Conservation (phyloP, 92 coral and sea anemone species). For the Paragorgia papillata region DNA sequence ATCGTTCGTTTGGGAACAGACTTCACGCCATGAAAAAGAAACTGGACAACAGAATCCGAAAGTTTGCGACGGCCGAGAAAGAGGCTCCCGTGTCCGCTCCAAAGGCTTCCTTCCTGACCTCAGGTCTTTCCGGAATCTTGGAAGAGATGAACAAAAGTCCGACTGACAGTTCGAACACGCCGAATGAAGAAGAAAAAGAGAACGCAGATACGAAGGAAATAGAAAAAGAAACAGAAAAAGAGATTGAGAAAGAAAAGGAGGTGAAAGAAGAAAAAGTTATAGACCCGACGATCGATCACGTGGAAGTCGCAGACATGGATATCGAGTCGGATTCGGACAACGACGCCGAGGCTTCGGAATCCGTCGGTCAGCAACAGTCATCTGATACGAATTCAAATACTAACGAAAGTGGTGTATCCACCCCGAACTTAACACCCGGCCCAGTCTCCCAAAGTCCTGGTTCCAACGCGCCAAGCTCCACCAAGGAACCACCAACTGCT, state of each 20-base stretch:
- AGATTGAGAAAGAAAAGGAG: conserved; percentile 49
- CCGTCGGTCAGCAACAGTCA: conserved; percentile 49
- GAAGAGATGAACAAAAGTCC: conserved; percentile 47
- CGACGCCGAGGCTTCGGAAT: conserved; percentile 67
- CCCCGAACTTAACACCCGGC: conserved; percentile 21
- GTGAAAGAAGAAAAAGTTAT: conserved; percentile 59
- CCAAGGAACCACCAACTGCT: conserved; percentile 28
- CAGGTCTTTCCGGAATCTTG: conserved; percentile 85
- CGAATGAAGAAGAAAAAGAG: conserved; percentile 34
- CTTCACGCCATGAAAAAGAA: conserved; percentile 92
- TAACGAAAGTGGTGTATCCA: conserved; percentile 48
- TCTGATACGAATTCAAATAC: conserved; percentile 50
- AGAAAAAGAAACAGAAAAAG: not conserved
- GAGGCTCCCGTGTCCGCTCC: conserved; percentile 98
- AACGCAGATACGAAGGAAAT: not conserved
- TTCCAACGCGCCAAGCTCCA: too few relatives aligned
- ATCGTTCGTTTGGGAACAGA: conserved; percentile 96
- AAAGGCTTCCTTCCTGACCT: conserved; percentile 85
- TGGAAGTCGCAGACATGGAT: conserved; percentile 98
- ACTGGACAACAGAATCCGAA: conserved; percentile 81
- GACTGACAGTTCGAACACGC: conserved; percentile 58
- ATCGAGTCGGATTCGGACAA: conserved; percentile 90
- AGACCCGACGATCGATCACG: conserved; percentile 97
- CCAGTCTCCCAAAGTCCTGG: conserved; percentile 32
- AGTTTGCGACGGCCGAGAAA: conserved; percentile 84